These are phyloP conservation scores for Macroteleia sp. DNA, from an alignment of 2,888 invertebrate genomes.

Conservation along the genomic window DNA sequence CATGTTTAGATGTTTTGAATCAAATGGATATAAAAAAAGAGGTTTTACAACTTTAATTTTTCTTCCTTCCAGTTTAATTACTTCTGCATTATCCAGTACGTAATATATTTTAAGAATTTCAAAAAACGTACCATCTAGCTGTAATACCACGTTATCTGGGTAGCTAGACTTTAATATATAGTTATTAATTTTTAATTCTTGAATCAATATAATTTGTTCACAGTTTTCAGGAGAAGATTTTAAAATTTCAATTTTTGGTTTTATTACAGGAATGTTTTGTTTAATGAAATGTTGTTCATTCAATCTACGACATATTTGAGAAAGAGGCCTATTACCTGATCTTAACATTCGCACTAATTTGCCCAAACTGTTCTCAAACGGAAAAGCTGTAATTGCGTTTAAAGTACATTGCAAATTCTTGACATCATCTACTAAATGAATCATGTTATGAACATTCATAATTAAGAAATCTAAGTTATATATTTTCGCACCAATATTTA, in stretches of 20 bases:
- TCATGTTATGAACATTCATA: slow-evolving; percentile 3
- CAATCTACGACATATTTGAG: background rate
- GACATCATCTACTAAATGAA: slow-evolving; percentile 7
- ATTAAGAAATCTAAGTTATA: background rate
- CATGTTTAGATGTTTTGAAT: background rate
- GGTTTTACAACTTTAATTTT: background rate
- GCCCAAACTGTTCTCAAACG: background rate
- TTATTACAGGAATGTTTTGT: background rate
- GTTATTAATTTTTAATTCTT: background rate
- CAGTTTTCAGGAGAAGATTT: background rate
- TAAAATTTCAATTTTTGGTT: background rate
- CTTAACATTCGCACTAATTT: background rate
- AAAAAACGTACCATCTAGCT: background rate
- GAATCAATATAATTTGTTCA: background rate
- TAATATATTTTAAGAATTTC: background rate
- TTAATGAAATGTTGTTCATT: background rate
- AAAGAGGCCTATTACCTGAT: background rate
- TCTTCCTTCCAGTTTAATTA: background rate
- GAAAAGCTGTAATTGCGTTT: slow-evolving; percentile 4
- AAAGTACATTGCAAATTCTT: slow-evolving; percentile 2
- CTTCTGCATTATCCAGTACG: too few species aligned
- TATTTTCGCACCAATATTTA: background rate
- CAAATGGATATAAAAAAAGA: background rate
- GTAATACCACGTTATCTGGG: background rate
- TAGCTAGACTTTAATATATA: background rate